These are phyloP conservation scores for Valencia hispanica DNA, from an alignment of 2,797 vertebrate species.

Conservation along the genomic window DNA sequence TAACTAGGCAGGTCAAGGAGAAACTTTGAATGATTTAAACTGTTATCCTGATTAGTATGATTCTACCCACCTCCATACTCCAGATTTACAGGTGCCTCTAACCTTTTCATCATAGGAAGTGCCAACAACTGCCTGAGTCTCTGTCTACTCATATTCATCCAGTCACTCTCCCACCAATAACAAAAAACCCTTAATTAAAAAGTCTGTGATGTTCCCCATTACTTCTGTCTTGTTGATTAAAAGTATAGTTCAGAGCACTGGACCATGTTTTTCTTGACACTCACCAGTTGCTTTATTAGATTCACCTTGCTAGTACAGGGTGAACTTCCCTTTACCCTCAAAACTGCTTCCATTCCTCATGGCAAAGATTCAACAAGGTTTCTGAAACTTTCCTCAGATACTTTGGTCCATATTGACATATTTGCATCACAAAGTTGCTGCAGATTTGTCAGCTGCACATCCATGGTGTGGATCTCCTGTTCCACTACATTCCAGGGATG, in stretches of 20 bases:
- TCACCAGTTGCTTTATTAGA: neutral
- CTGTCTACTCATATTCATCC: conserved; percentile 46
- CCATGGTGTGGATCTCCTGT: neutral
- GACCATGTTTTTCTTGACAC: neutral
- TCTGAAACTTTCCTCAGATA: neutral
- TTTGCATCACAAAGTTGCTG: neutral
- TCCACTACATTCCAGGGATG: neutral
- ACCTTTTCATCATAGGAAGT: conserved; percentile 88
- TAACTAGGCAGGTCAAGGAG: neutral
- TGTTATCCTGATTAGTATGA: neutral
- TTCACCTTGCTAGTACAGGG: neutral
- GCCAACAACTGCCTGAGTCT: conserved; percentile 70
- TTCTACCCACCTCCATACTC: conserved; percentile 24
- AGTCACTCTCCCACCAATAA: conserved; percentile 25
- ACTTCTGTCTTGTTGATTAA: conserved; percentile 49
- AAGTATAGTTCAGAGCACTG: conserved; percentile 12
- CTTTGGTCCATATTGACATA: neutral
- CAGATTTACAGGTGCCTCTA: conserved; percentile 88
- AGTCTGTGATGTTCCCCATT: conserved; percentile 53
- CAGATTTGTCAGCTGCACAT: neutral
- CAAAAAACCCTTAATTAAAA: conserved; percentile 25
- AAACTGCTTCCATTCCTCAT: neutral
- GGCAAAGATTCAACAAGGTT: neutral
- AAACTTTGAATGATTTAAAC: neutral
- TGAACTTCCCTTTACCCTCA: neutral